phyloP scores from a whole-genome alignment of 2,888 invertebrate genomes.

The Tiliacea aurago region DNA sequence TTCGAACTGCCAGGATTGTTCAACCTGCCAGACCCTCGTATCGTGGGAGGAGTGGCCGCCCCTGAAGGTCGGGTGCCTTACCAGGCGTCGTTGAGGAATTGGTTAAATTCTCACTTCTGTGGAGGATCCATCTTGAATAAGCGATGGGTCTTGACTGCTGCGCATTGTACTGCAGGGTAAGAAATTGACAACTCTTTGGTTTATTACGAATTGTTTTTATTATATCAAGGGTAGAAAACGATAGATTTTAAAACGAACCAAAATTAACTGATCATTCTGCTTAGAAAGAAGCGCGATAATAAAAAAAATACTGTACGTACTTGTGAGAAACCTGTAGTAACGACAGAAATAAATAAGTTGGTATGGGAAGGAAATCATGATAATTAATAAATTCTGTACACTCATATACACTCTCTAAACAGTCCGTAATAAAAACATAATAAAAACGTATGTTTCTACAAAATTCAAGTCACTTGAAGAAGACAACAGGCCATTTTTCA shows the following conservation, averaged over 20 bases:
- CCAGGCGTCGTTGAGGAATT: slow-evolving; percentile 83
- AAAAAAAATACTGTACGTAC: background rate
- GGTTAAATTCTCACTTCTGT: slow-evolving; percentile 82
- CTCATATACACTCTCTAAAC: too few relatives aligned
- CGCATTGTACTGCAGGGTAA: slow-evolving; percentile 86
- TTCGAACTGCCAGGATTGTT: slow-evolving; percentile 17
- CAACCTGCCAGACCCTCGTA: slow-evolving; percentile 59
- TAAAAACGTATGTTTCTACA: background rate
- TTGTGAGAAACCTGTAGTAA: background rate
- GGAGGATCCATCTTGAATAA: slow-evolving; percentile 84
- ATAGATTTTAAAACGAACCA: background rate
- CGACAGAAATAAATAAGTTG: too few relatives aligned
- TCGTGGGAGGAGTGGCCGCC: slow-evolving; percentile 86
- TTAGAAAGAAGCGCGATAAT: background rate
- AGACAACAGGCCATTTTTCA: background rate
- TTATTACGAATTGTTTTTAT: background rate
- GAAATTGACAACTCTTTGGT: background rate
- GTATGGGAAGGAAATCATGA: background rate
- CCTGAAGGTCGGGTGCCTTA: slow-evolving; percentile 85
- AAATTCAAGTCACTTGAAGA: background rate
- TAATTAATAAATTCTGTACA: background rate
- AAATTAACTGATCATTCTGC: background rate
- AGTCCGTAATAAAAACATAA: too few relatives aligned
- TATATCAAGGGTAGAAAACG: background rate
- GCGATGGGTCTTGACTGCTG: slow-evolving; percentile 87